Evolutionary conservation across 2,113 vertebrate species (phyloP).

Genomic region (Psophia crepitans): DNA sequence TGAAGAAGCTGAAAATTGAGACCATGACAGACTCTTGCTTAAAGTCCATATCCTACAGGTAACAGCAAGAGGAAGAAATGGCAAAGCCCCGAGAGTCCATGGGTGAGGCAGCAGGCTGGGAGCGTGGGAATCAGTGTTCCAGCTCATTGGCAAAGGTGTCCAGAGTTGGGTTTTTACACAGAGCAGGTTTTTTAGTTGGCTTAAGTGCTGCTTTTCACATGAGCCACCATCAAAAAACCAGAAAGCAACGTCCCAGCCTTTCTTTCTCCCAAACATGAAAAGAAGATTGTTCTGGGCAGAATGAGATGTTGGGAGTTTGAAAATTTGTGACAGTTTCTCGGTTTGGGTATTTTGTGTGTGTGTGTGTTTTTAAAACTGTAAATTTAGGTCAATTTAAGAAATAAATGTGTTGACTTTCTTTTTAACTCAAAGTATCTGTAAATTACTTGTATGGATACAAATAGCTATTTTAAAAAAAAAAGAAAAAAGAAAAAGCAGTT

Average conservation of each 20-base stretch:
- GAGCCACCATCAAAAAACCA: neutral
- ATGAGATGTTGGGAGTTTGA: neutral
- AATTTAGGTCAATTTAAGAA: neutral
- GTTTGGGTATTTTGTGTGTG: too few species aligned
- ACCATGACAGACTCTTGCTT: neutral
- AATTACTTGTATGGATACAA: neutral
- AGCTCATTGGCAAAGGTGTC: neutral
- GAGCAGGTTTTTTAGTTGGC: neutral
- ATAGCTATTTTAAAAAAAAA: neutral
- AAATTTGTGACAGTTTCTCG: neutral
- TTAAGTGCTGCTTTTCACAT: neutral
- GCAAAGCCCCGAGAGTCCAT: neutral
- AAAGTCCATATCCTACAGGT: neutral
- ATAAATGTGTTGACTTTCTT: neutral
- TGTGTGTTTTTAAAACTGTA: neutral
- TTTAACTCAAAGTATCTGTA: neutral
- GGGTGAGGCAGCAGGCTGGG: neutral
- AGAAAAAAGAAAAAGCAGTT: too few species aligned
- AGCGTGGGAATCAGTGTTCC: accelerated
- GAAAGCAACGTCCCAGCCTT: neutral
- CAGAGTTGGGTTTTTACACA: neutral
- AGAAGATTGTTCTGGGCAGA: neutral
- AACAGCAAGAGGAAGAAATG: neutral
- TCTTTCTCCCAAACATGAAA: neutral
- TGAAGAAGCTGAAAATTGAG: neutral